These are phyloP conservation scores for Sisyra terminalis DNA, from an alignment of 2,888 invertebrate genomes.

Conservation along the genomic window DNA sequence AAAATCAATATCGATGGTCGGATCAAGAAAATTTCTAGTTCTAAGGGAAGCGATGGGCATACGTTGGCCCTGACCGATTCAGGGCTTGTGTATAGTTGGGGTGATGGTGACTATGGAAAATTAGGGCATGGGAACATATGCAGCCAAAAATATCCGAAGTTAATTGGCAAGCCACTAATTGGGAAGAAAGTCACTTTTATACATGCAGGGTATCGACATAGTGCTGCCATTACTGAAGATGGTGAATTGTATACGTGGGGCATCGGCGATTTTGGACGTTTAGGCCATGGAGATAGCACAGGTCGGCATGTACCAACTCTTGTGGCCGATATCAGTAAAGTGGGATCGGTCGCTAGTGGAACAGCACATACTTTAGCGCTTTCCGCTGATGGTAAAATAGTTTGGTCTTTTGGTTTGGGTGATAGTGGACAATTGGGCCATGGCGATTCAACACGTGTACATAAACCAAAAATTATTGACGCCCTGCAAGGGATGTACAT, in stretches of 20 bases:
- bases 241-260: conserved; percentile 40
- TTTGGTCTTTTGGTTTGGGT: conserved; percentile 39
- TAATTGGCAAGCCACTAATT: conserved; percentile 24
- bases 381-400: conserved; percentile 33
- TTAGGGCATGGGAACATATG: conserved; percentile 34
- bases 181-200: conserved; percentile 24
- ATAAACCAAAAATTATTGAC: conserved; percentile 39
- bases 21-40: conserved; percentile 33
- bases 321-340: conserved; percentile 35
- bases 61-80: conserved; percentile 34
- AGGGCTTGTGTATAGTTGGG: conserved; percentile 38
- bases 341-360: conserved; percentile 39
- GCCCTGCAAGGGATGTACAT: conserved; percentile 36
- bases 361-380: conserved; percentile 35
- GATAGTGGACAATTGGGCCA: conserved; percentile 29
- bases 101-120: conserved; percentile 41
- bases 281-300: conserved; percentile 43
- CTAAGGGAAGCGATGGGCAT: conserved; percentile 40
- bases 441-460: conserved; percentile 30
- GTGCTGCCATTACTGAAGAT: conserved; percentile 36
- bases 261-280: conserved; percentile 35
- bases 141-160: conserved; percentile 35
- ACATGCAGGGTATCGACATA: conserved; percentile 34
- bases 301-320: conserved; percentile 38
- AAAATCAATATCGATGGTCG: conserved; percentile 32